Base-by-base conservation (phyloP, 2,113 vertebrate genomes). In the Elephas maximus region DNA sequence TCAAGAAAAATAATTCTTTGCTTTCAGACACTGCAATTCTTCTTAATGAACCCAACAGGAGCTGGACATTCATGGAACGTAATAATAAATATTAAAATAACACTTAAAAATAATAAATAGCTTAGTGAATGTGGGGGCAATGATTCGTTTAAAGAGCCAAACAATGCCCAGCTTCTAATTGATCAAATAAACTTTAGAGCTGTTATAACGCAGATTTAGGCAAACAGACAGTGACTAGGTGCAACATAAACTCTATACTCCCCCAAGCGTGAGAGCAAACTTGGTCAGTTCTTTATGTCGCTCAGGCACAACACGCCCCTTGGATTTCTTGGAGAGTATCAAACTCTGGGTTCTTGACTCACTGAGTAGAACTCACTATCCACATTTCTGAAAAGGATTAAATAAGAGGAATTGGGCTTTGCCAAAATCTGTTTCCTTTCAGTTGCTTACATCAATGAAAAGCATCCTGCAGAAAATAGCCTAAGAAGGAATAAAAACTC, bases 81-180 rank as follows among this genome's bases (percentile, higher is more conserved):
- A 95, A 84, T 89, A 98, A 98, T 98, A 98, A 98, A 98, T 98
- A 98, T 91, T 97, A 97, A 97, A 98, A 94, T 95, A 96, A 98
- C 80, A 97, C 86, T 97, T 97, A 24, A 96, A 95, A 97, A 95
- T 86, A 98, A 98, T 98, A 98, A 98, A 97, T 98, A 98, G 45
- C 9, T 76, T 90, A 65, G 77, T 74, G 93, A 98, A 89, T 77
- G 63, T 74, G 65, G 90, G 97, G 89, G 90, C 92, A 94, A 0
- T 96, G 92, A 95, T 86, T 92, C 94, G 63, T 87, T 94, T 97
- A 79, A 83, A 96, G 41, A 96, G 53, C 71, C 69, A 95, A 92
- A 69, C 86, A 95, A 93, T 84, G 91, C n/a, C 44, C 76, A 96
- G 79, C 86, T 95, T 96, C 95, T 94, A 95, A 77, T 37, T 24